Evolutionary conservation across 92 coral and sea anemone species (phyloP).

Genomic region (Muricea muricata): DNA sequence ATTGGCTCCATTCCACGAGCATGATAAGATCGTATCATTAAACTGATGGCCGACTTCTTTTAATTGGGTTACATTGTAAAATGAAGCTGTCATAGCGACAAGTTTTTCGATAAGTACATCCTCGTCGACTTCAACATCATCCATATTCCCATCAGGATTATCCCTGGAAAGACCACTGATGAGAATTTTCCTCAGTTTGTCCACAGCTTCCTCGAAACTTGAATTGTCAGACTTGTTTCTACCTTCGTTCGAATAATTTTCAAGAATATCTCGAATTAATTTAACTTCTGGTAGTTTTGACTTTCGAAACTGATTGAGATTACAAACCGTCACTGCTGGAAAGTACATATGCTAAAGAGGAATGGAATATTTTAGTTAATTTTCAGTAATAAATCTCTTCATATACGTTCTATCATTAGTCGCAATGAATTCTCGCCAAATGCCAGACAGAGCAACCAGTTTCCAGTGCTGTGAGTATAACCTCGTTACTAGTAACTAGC

Average conservation of each 20-base stretch:
- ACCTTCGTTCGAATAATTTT: background rate
- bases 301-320: constrained; percentile 59
- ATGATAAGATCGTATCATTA: constrained; percentile 47
- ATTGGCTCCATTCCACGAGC: constrained; percentile 55
- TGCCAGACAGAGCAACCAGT: too few relatives aligned
- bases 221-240: constrained; percentile 19
- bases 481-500: too few relatives aligned
- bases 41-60: constrained; percentile 56
- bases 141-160: background rate
- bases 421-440: too few relatives aligned
- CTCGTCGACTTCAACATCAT: background rate
- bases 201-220: background rate
- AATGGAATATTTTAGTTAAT: too few relatives aligned
- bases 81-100: background rate
- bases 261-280: background rate
- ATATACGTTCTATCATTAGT: too few relatives aligned
- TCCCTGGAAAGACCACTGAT: background rate
- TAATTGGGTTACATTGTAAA: background rate
- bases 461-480: too few relatives aligned
- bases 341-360: constrained; percentile 55
- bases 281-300: background rate
- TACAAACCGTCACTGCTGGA: constrained; percentile 69
- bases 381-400: too few relatives aligned
- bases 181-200: background rate
- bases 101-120: background rate